Percentiles rank a stretch among this genome's conserved stretches.
Conservation (phyloP, 2,113 vertebrate genomes). For the Cisticola juncidis region DNA sequence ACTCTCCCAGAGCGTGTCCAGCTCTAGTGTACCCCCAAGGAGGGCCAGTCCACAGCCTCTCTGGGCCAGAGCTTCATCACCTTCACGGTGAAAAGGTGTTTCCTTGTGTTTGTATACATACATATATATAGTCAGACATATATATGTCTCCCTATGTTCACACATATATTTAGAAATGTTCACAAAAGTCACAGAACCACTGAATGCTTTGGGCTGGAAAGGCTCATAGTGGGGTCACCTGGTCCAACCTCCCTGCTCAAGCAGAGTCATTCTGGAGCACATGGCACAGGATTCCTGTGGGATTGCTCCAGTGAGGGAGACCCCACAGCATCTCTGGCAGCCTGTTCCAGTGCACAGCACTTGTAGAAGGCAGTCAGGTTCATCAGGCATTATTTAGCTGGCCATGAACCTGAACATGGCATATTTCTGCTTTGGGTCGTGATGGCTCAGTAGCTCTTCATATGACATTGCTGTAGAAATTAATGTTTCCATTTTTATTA, state of each 20-base stretch:
- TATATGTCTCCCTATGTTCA: too few species aligned
- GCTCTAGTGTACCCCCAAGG: not conserved
- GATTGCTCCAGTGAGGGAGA: not conserved
- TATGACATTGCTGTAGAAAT: not conserved
- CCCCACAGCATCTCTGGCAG: not conserved
- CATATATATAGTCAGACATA: not conserved
- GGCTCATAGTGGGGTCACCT: not conserved
- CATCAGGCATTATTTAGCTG: not conserved
- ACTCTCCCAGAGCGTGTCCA: not conserved
- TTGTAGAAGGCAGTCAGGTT: not conserved
- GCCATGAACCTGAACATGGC: too few species aligned
- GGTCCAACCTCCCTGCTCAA: not conserved
- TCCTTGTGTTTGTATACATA: not conserved
- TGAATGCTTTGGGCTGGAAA: not conserved
- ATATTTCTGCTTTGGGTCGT: fast-evolving
- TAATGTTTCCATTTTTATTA: not conserved
- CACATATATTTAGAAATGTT: not conserved
- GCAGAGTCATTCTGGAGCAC: not conserved
- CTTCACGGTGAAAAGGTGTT: not conserved
- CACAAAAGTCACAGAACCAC: not conserved
- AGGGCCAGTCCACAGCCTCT: not conserved
- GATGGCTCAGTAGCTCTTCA: not conserved
- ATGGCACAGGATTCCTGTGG: not conserved
- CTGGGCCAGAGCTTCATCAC: not conserved
- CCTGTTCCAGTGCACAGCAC: not conserved